Conservation (phyloP, 2,113 vertebrate species). For the Geothlypis trichas region DNA sequence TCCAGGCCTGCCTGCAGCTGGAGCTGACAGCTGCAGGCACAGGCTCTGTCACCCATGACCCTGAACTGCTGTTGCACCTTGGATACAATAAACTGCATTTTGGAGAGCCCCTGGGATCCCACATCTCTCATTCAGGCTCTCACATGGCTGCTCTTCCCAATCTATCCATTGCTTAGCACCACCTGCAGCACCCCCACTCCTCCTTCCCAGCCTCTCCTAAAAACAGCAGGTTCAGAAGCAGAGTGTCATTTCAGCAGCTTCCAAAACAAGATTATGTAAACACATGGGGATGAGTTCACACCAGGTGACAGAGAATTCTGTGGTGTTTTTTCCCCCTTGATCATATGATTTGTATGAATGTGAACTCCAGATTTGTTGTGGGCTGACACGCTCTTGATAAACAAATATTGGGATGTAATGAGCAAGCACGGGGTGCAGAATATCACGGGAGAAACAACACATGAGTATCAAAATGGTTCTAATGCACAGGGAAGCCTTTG, state of each 20-base stretch:
- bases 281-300: conserved; percentile 17
- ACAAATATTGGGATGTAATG: conserved; percentile 7
- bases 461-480: background rate
- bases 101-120: no score
- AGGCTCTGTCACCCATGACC: no score
- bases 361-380: background rate
- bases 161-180: background rate
- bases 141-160: background rate
- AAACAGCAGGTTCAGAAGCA: background rate
- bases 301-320: background rate
- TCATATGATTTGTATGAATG: conserved; percentile 6
- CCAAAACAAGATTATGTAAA: conserved; percentile 56
- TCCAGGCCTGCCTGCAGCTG: no score
- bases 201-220: background rate
- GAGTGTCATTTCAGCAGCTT: background rate
- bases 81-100: no score
- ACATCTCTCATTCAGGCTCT: no score
- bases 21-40: no score
- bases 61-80: no score
- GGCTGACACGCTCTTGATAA: conserved; percentile 1
- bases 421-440: background rate
- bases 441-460: background rate
- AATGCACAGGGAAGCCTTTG: background rate
- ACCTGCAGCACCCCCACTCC: background rate
- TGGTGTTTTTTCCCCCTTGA: background rate